phyloP scores from a whole-genome alignment of 2,113 vertebrate genomes.

The Brachionichthys hirsutus region DNA sequence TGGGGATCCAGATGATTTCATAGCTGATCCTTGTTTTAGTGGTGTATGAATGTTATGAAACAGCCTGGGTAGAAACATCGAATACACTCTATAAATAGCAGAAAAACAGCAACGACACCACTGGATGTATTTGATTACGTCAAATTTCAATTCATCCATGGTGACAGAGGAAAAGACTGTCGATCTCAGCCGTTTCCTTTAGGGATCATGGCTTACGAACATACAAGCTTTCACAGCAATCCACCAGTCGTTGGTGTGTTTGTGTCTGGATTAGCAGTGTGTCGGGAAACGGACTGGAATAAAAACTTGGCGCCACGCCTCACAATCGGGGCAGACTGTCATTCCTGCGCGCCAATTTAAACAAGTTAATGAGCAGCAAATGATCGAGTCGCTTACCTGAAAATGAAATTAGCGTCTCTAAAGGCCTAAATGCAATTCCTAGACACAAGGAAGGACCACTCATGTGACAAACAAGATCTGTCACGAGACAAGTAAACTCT shows the following conservation, averaged over 20 bases:
- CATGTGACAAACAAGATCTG: slow-evolving; percentile 21
- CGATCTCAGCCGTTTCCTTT: too few relatives aligned
- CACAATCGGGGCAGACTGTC: slow-evolving; percentile 4
- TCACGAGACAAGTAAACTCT: slow-evolving; percentile 10
- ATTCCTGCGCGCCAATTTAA: slow-evolving; percentile 25
- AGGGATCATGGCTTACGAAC: too few relatives aligned
- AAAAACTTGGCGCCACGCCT: neutral
- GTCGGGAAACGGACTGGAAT: neutral
- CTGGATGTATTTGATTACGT: too few relatives aligned
- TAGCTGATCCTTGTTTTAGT: too few relatives aligned
- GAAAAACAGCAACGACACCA: too few relatives aligned
- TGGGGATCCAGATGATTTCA: too few relatives aligned
- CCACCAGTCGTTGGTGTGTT: neutral
- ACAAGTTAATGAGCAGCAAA: slow-evolving; percentile 31
- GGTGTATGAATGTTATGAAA: too few relatives aligned
- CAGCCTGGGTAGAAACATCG: too few relatives aligned
- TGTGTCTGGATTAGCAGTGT: neutral
- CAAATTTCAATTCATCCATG: too few relatives aligned
- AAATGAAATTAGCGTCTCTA: slow-evolving; percentile 30
- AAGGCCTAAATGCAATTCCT: slow-evolving; percentile 35
- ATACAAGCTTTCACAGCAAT: neutral
- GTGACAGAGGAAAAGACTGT: too few relatives aligned
- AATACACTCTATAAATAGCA: too few relatives aligned
- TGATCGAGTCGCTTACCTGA: slow-evolving; percentile 28
- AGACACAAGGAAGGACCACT: slow-evolving; percentile 29